A percentile compares a stretch with the other conserved stretches of the same genome.
These are phyloP conservation scores for Etheostoma nigrum DNA, from an alignment of 2,797 vertebrate species.

Conservation along the genomic window DNA sequence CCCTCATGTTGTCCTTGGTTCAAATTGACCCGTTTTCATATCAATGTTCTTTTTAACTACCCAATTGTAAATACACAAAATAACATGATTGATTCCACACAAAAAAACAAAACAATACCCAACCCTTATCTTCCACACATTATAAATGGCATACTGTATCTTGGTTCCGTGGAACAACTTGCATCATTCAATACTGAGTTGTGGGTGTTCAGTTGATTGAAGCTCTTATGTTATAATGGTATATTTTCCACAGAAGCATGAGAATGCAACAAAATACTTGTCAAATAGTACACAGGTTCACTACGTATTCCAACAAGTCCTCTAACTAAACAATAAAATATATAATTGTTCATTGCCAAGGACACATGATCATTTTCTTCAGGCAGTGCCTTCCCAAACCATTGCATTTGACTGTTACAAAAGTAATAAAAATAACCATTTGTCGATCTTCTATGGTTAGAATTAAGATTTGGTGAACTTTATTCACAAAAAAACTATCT, in stretches of 20 bases:
- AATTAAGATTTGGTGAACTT: no score
- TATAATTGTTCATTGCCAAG: background rate
- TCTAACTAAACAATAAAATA: background rate
- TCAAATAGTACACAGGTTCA: background rate
- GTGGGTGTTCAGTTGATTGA: background rate
- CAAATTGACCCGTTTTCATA: no score
- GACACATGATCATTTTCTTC: background rate
- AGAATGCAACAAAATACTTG: background rate
- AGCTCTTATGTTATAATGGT: background rate
- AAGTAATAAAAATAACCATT: background rate
- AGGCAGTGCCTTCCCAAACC: background rate
- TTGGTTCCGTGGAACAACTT: background rate
- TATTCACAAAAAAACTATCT: no score
- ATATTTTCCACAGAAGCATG: background rate
- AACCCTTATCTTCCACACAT: background rate
- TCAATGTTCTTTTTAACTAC: no score
- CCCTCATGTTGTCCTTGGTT: no score
- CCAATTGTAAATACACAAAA: no score
- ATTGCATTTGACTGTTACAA: background rate
- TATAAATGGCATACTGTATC: background rate
- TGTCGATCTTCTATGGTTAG: background rate
- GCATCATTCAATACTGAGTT: constrained; percentile 2
- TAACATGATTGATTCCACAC: no score
- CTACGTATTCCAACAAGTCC: background rate
- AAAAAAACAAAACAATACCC: no score